These are phyloP conservation scores for Elgonia sp. DNA, from an alignment of 2,888 invertebrate species.

Conservation along the genomic window DNA sequence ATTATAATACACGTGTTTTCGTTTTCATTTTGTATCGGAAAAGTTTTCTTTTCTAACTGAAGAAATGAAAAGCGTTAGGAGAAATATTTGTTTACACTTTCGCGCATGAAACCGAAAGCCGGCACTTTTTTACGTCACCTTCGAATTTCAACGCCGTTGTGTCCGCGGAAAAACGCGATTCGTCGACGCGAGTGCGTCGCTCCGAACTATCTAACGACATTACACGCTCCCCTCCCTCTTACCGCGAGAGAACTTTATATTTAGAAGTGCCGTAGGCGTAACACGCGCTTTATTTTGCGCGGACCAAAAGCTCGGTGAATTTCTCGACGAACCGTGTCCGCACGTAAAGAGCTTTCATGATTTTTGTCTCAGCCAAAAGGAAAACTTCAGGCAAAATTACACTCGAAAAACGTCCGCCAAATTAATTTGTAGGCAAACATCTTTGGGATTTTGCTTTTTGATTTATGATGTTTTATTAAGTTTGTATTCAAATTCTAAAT, in stretches of 20 bases:
- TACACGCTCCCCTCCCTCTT: conserved; percentile 68
- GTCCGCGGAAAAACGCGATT: conserved; percentile 51
- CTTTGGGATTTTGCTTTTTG: no score
- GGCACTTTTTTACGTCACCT: conserved; percentile 53
- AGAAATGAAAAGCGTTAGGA: background rate
- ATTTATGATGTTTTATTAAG: no score
- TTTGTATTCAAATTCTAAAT: no score
- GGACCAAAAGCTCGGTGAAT: conserved; percentile 49
- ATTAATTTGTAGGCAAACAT: no score
- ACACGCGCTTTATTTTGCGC: conserved; percentile 69
- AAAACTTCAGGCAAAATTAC: background rate
- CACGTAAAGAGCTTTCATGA: background rate
- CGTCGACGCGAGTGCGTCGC: conserved; percentile 58
- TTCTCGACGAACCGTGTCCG: conserved; percentile 36
- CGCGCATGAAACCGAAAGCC: conserved; percentile 29
- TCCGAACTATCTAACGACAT: conserved; percentile 59
- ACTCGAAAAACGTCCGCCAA: no score
- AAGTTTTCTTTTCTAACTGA: background rate
- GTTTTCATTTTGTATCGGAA: no score
- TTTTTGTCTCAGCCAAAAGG: background rate
- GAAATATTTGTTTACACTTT: conserved; percentile 40
- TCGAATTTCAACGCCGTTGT: conserved; percentile 32
- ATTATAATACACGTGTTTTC: background rate
- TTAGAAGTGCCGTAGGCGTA: conserved; percentile 78
- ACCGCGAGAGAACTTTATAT: conserved; percentile 80